A percentile compares a stretch with the other conserved stretches of the same genome.
Evolutionary conservation across 2,113 vertebrate species (phyloP).

Genomic region (Pampusana beccarii): DNA sequence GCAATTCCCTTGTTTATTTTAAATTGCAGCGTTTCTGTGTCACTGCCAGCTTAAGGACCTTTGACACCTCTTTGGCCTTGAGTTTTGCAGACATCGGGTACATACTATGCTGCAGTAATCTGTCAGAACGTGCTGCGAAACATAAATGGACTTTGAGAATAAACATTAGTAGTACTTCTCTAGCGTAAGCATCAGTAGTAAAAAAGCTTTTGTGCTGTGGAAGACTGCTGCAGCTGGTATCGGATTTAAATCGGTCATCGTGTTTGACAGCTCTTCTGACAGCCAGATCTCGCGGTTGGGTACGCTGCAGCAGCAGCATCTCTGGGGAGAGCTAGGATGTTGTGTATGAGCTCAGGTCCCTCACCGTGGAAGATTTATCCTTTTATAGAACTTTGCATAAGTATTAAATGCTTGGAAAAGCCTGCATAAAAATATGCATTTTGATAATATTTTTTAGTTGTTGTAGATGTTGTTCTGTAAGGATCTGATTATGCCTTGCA

Average conservation of each 20-base stretch:
- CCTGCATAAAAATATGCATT: background rate
- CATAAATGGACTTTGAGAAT: background rate
- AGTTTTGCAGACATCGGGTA: background rate
- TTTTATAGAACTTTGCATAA: background rate
- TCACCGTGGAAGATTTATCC: background rate
- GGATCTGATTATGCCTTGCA: background rate
- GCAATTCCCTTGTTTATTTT: background rate
- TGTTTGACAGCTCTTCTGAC: background rate
- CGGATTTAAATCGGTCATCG: background rate
- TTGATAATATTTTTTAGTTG: background rate
- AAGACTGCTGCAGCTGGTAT: background rate
- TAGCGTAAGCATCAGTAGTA: accelerated
- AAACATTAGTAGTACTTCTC: background rate
- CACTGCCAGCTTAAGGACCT: background rate
- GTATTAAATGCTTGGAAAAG: background rate
- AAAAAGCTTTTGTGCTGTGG: background rate
- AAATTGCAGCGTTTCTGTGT: background rate
- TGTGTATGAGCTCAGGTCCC: background rate
- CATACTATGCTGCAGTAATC: background rate
- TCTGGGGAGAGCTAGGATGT: background rate
- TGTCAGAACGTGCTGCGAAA: background rate
- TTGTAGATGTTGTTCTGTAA: background rate
- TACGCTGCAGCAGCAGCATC: background rate
- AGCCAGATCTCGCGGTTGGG: background rate
- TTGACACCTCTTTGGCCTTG: background rate